These are phyloP conservation scores for Muschampia plurimacula DNA, from an alignment of 2,888 invertebrate species.

Conservation along the genomic window DNA sequence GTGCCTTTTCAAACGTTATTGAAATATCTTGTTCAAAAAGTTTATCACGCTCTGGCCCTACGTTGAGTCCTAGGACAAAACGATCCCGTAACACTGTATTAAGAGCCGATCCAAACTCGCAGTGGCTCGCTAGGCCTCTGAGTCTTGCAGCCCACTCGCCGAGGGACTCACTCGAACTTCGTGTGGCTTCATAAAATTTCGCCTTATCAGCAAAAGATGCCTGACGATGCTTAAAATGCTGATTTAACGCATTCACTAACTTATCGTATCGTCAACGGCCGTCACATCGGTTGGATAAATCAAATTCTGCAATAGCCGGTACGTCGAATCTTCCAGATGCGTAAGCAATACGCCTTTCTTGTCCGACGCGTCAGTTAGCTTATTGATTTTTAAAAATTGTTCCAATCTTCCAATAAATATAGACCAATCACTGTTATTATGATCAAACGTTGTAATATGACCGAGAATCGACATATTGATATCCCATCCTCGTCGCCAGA, in stretches of 20 bases:
- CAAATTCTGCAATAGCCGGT: conserved; percentile 40
- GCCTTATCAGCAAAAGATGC: conserved; percentile 45
- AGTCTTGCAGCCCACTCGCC: conserved; percentile 45
- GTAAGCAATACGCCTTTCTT: conserved; percentile 39
- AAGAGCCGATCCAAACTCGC: conserved; percentile 40
- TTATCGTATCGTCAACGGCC: conserved; percentile 8
- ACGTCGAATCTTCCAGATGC: conserved; percentile 43
- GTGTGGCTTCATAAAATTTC: conserved; percentile 45
- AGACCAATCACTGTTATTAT: conserved; percentile 21
- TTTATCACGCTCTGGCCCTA: conserved; percentile 40
- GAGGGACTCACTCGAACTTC: conserved; percentile 36
- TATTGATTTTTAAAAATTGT: conserved; percentile 19
- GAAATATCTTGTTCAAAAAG: conserved; percentile 41
- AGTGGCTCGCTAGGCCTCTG: conserved; percentile 42
- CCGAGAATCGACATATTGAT: conserved; percentile 10
- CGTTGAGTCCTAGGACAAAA: conserved; percentile 42
- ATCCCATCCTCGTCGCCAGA: conserved; percentile 6
- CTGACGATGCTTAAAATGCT: conserved; percentile 44
- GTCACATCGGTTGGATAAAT: conserved; percentile 39
- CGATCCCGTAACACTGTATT: conserved; percentile 39
- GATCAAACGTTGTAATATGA: background rate
- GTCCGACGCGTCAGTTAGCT: conserved; percentile 9
- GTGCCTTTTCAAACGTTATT: conserved; percentile 14
- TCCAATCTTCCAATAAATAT: conserved; percentile 19
- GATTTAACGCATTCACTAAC: conserved; percentile 29